These are phyloP conservation scores for Trichacis sp. DNA, from an alignment of 2,888 invertebrate species.

Conservation along the genomic window DNA sequence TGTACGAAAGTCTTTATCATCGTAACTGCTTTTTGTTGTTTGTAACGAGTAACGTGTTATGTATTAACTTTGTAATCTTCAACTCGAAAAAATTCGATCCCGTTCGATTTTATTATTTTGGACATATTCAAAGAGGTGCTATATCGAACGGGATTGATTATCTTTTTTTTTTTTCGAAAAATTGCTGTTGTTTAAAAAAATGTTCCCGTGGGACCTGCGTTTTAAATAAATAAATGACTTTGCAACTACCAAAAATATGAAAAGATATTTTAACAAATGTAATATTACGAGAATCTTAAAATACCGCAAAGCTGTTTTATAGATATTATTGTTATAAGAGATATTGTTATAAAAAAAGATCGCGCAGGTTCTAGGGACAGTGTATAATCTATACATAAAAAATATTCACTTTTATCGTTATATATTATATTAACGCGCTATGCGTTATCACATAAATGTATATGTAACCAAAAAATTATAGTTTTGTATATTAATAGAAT, in stretches of 20 bases:
- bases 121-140: conserved; percentile 56
- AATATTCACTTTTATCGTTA: conserved; percentile 56
- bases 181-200: no score
- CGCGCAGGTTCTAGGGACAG: no score
- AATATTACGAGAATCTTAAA: no score
- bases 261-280: no score
- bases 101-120: conserved; percentile 47
- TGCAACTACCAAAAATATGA: background rate
- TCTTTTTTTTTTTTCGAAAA: conserved; percentile 8
- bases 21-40: conserved; percentile 4
- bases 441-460: conserved; percentile 47
- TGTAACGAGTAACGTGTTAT: conserved; percentile 5
- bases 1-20: no score
- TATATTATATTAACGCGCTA: conserved; percentile 47
- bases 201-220: conserved; percentile 1
- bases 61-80: conserved; percentile 15
- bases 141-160: conserved; percentile 47
- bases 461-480: conserved; percentile 67
- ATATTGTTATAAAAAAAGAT: no score
- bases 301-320: no score
- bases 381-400: conserved; percentile 20
- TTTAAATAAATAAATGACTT: no score
- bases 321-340: no score
- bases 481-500: conserved; percentile 67
- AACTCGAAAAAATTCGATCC: conserved; percentile 35